Evolutionary conservation across 2,888 invertebrate species (phyloP).

Genomic region (Heteromyza rotundicornis): DNA sequence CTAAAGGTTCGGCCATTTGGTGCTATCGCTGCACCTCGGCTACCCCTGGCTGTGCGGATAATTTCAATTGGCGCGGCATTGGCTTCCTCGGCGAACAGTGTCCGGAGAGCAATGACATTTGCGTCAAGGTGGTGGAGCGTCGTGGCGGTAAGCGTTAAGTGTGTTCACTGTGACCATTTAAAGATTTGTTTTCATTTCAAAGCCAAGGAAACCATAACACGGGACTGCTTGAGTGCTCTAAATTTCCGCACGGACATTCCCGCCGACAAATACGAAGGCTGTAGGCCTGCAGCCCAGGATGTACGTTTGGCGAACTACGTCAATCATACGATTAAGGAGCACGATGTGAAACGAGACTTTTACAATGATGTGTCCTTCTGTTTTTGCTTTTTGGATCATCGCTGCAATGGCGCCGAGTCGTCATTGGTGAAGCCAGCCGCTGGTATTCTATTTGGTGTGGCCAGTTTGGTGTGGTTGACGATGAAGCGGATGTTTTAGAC

Average conservation of each 20-base stretch:
- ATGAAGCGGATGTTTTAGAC: no score
- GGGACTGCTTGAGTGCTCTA: constrained; percentile 84
- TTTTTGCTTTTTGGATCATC: constrained; percentile 89
- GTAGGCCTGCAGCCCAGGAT: constrained; percentile 80
- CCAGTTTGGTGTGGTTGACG: not conserved
- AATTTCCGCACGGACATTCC: constrained; percentile 85
- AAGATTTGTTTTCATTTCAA: constrained; percentile 20
- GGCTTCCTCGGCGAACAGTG: constrained; percentile 80
- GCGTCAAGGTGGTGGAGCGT: constrained; percentile 85
- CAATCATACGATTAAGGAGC: constrained; percentile 82
- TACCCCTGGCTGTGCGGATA: constrained; percentile 84
- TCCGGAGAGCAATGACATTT: constrained; percentile 83
- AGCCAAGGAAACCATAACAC: constrained; percentile 81
- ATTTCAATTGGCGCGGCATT: constrained; percentile 81
- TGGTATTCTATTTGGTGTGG: constrained; percentile 3
- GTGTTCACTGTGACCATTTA: not conserved
- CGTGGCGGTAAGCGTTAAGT: constrained; percentile 73
- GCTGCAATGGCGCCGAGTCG: constrained; percentile 71
- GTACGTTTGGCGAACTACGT: constrained; percentile 83
- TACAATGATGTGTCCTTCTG: constrained; percentile 85
- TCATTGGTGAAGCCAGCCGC: not conserved
- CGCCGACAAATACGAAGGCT: constrained; percentile 91
- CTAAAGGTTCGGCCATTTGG: constrained; percentile 72
- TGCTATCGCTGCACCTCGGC: constrained; percentile 91
- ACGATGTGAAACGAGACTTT: constrained; percentile 82